Evolutionary conservation across 2,113 vertebrate species (phyloP).

Genomic region (Epinephelus fuscoguttatus): DNA sequence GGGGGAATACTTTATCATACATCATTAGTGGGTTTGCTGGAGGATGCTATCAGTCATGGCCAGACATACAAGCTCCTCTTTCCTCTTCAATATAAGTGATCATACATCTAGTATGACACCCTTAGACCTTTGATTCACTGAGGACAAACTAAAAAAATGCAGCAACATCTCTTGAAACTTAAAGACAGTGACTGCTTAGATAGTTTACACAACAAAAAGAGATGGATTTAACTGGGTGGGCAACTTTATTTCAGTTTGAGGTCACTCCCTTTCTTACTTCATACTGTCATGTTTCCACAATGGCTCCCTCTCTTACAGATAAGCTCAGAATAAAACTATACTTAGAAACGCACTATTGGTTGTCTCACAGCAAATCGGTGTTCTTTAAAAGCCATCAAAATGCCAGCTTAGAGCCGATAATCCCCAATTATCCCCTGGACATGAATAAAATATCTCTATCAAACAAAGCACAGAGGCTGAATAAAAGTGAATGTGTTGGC

Average conservation of each 20-base stretch:
- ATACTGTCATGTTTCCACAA: constrained; percentile 12
- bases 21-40: background rate
- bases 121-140: background rate
- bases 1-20: background rate
- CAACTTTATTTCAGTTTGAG: constrained; percentile 19
- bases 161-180: background rate
- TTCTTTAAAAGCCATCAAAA: constrained; percentile 63
- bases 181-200: background rate
- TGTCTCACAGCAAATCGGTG: constrained; percentile 39
- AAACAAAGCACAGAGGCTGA: constrained; percentile 45
- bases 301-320: background rate
- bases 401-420: constrained; percentile 57
- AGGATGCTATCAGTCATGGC: background rate
- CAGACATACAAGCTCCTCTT: background rate
- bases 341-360: constrained; percentile 33
- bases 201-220: constrained; percentile 18
- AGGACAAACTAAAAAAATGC: background rate
- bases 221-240: constrained; percentile 13
- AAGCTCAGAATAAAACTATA: constrained; percentile 21
- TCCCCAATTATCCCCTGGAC: constrained; percentile 55
- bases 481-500: constrained; percentile 42
- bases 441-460: constrained; percentile 54
- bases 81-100: background rate
- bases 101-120: background rate
- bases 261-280: background rate